These are phyloP conservation scores for Clarias platycephalus DNA, from an alignment of 2,797 vertebrate genomes.

Conservation along the genomic window DNA sequence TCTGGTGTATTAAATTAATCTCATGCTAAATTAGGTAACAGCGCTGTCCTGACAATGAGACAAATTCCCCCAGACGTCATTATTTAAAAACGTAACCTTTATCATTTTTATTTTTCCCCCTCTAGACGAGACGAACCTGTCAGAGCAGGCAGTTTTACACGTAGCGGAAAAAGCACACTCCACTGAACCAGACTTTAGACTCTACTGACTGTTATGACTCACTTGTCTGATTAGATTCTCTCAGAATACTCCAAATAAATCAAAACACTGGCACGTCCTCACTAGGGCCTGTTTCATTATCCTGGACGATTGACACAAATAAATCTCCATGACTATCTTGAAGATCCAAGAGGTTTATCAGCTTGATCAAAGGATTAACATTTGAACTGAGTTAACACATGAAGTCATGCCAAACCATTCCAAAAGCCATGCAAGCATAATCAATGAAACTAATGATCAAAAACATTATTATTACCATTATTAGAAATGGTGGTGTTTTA, in stretches of 20 bases:
- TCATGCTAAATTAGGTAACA: neutral
- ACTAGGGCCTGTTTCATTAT: neutral
- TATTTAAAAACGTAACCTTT: neutral
- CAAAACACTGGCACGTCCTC: neutral
- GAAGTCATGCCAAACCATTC: neutral
- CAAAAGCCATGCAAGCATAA: neutral
- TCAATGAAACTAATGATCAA: neutral
- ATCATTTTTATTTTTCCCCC: neutral
- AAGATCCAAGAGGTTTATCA: neutral
- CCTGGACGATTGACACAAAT: neutral
- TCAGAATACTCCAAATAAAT: neutral
- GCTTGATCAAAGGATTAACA: slow-evolving; percentile 1
- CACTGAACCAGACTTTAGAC: neutral
- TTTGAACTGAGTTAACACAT: neutral
- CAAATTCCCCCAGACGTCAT: neutral
- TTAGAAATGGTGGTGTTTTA: too few relatives aligned
- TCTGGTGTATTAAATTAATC: neutral
- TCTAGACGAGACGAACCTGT: neutral
- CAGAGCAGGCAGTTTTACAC: neutral
- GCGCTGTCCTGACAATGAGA: neutral
- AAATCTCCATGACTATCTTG: slow-evolving; percentile 1
- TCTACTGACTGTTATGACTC: neutral
- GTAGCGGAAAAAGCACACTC: neutral
- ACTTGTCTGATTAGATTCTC: neutral
- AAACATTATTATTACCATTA: too few relatives aligned